These are phyloP conservation scores for Chrysina gloriosa DNA, from an alignment of 2,888 invertebrate species.

Conservation along the genomic window DNA sequence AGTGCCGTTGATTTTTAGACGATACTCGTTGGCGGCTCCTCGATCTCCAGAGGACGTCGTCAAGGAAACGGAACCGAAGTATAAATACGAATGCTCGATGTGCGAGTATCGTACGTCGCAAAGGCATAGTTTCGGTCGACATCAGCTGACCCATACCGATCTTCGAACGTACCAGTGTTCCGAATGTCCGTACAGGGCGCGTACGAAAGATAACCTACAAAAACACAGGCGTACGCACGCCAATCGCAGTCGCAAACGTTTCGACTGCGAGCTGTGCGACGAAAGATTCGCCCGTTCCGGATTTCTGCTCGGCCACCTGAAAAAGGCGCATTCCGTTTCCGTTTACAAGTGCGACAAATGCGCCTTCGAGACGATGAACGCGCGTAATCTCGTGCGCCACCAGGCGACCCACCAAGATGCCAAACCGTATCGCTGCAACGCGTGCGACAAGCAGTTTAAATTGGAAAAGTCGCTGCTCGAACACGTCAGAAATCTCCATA, in stretches of 20 bases:
- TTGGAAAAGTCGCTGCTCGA: background rate
- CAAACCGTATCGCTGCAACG: background rate
- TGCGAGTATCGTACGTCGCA: background rate
- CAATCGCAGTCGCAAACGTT: background rate
- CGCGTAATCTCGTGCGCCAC: background rate
- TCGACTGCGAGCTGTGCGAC: background rate
- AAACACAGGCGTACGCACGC: background rate
- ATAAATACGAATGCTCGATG: background rate
- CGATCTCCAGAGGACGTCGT: too few species aligned
- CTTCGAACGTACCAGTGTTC: background rate
- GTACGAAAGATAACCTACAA: background rate
- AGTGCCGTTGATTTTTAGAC: too few species aligned
- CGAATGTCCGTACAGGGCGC: background rate
- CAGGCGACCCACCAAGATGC: background rate
- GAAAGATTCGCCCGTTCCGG: background rate
- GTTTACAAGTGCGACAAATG: background rate
- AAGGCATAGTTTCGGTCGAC: background rate
- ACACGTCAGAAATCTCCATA: background rate
- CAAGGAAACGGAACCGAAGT: too few species aligned
- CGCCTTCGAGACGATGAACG: background rate
- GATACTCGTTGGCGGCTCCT: too few species aligned
- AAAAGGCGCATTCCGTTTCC: background rate
- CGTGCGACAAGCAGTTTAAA: background rate
- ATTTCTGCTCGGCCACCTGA: background rate
- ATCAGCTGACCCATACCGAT: background rate